Conservation (phyloP, 2,797 vertebrate species). For the Odontamblyopus rebecca region DNA sequence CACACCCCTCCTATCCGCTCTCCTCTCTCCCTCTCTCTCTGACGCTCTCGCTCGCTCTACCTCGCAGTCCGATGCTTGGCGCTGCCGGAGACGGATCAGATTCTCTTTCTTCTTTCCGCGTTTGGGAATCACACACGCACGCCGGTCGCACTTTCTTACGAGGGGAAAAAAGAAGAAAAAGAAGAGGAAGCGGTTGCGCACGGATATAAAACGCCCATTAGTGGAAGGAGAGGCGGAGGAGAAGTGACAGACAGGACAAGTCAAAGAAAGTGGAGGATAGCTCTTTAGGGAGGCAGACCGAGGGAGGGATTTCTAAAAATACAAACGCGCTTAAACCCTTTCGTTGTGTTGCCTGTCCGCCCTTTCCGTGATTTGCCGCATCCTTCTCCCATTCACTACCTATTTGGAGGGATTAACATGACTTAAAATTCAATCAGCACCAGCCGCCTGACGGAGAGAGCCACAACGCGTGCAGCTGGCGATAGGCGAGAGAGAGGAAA, state of each 20-base stretch:
- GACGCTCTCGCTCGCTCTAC: conserved; percentile 9
- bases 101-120: conserved; percentile 21
- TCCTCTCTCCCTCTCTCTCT: conserved; percentile 10
- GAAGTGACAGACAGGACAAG: conserved; percentile 39
- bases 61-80: conserved; percentile 45
- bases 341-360: conserved; percentile 32
- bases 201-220: conserved; percentile 18
- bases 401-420: conserved; percentile 76
- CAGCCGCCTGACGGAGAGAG: conserved; percentile 58
- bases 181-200: neutral
- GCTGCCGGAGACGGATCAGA: conserved; percentile 44
- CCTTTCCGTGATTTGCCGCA: conserved; percentile 30
- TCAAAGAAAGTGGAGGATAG: conserved; percentile 22
- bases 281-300: conserved; percentile 21
- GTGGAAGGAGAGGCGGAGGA: conserved; percentile 28
- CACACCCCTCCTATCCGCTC: conserved; percentile 17
- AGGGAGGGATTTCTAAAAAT: conserved; percentile 56
- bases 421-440: conserved; percentile 78
- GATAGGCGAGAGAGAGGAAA: conserved; percentile 52
- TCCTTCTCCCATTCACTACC: conserved; percentile 73
- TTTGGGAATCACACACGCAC: conserved; percentile 21
- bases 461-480: conserved; percentile 69
- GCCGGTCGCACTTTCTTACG: conserved; percentile 11
- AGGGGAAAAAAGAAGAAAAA: conserved; percentile 25
- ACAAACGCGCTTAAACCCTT: conserved; percentile 46